Percentiles rank a stretch among this genome's conserved stretches.
phyloP scores from a whole-genome alignment of 1,140 invertebrate genomes.

The Tetragonula clypearis region DNA sequence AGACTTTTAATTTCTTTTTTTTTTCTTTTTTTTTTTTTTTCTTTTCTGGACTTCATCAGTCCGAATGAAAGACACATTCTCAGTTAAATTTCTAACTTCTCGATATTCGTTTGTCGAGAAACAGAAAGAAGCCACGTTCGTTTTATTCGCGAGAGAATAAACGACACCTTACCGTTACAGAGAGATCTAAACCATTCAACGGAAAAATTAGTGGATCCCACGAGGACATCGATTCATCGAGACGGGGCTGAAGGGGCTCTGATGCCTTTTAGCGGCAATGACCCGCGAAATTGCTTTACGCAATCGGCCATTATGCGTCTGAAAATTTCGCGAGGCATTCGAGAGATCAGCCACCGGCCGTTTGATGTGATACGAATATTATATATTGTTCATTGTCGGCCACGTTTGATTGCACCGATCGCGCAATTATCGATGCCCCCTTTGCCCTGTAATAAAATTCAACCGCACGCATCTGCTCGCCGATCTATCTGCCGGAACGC shows the following conservation, averaged over 20 bases:
- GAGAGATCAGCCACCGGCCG: slow-evolving; percentile 51
- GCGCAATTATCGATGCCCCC: slow-evolving; percentile 58
- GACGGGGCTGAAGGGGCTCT: slow-evolving; percentile 1
- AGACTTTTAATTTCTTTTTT: too few relatives aligned
- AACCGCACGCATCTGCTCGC: slow-evolving; percentile 30
- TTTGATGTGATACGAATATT: slow-evolving; percentile 69
- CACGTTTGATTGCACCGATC: slow-evolving; percentile 64
- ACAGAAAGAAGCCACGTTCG: background rate
- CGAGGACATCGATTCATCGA: slow-evolving; percentile 50
- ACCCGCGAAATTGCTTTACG: slow-evolving; percentile 73
- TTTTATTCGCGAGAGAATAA: slow-evolving; percentile 6
- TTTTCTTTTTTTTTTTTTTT: too few relatives aligned
- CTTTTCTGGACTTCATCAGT: too few relatives aligned
- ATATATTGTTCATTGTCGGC: slow-evolving; percentile 59
- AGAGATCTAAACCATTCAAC: slow-evolving; percentile 51
- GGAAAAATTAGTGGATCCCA: slow-evolving; percentile 59
- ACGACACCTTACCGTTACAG: slow-evolving; percentile 35
- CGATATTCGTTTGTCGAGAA: too few relatives aligned
- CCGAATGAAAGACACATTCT: too few relatives aligned
- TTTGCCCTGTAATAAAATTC: slow-evolving; percentile 56
- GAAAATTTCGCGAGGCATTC: slow-evolving; percentile 66
- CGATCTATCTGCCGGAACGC: background rate
- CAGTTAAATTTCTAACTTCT: too few relatives aligned
- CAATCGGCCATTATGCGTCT: slow-evolving; percentile 69
- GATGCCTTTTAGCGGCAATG: slow-evolving; percentile 66